A percentile compares a stretch with the other conserved stretches of the same genome.
Conservation (phyloP, 37 sponge, comb jelly and placozoan species). For the Crambe crambe region DNA sequence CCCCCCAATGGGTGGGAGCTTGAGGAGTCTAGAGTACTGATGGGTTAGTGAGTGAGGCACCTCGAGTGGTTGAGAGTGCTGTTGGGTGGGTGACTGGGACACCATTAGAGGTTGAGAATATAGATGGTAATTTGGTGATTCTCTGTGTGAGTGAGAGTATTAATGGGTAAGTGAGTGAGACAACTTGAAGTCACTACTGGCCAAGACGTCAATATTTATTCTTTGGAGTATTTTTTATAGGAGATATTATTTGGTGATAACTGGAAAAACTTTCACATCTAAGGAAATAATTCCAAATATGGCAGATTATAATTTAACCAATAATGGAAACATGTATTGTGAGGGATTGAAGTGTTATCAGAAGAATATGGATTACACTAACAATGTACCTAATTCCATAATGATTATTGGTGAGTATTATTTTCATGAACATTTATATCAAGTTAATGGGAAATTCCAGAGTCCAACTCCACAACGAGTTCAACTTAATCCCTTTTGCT, state of each 20-base stretch:
- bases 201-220: too few relatives aligned
- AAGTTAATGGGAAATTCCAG: background rate
- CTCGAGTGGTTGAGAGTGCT: too few relatives aligned
- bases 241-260: background rate
- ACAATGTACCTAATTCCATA: background rate
- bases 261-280: background rate
- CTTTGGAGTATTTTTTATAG: too few relatives aligned
- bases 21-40: too few relatives aligned
- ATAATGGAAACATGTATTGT: background rate
- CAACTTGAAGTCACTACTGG: too few relatives aligned
- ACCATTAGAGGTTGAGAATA: too few relatives aligned
- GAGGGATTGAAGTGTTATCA: background rate
- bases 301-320: background rate
- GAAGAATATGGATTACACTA: background rate
- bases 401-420: background rate
- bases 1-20: too few relatives aligned
- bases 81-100: too few relatives aligned
- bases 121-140: too few relatives aligned
- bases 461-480: background rate
- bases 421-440: background rate
- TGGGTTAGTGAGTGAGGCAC: too few relatives aligned
- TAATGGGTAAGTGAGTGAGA: too few relatives aligned
- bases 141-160: too few relatives aligned
- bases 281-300: background rate
- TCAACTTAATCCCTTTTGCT: background rate